Conservation (phyloP, 2,113 vertebrate genomes). For the Sinosuthora webbiana region DNA sequence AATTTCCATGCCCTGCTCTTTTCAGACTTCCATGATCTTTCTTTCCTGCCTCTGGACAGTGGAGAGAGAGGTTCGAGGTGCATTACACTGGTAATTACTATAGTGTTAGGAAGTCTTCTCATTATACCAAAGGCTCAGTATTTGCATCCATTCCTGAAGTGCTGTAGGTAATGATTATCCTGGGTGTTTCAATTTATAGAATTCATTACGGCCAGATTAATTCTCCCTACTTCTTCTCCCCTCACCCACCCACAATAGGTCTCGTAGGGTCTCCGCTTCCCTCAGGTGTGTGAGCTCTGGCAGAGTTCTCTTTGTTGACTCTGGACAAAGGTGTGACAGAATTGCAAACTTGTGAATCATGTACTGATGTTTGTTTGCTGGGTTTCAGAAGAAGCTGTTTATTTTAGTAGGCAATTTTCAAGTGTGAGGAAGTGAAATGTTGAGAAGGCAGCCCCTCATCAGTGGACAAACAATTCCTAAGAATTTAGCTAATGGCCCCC, state of each 20-base stretch:
- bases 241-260: neutral
- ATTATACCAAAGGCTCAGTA: neutral
- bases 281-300: conserved; percentile 1
- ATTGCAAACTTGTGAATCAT: conserved; percentile 52
- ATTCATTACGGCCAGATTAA: neutral
- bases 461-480: conserved; percentile 80
- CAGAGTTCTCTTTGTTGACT: conserved; percentile 32
- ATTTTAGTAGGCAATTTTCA: conserved; percentile 78
- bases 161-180: neutral
- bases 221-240: neutral
- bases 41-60: neutral
- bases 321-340: conserved; percentile 46
- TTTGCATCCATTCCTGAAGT: conserved; percentile 2
- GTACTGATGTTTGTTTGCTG: conserved; percentile 73
- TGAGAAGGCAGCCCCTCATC: conserved; percentile 78
- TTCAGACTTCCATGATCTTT: neutral
- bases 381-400: conserved; percentile 75
- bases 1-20: neutral
- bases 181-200: neutral
- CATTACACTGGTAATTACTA: neutral
- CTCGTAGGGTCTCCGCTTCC: neutral
- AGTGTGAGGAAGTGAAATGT: conserved; percentile 73
- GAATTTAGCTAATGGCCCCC: conserved; percentile 86
- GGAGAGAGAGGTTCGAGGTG: neutral
- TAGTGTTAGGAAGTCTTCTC: neutral